A percentile compares a stretch with the other conserved stretches of the same genome.
Evolutionary conservation across 64 coral and sea anemone species (phyloP).

Genomic region (Platygyra sinensis): DNA sequence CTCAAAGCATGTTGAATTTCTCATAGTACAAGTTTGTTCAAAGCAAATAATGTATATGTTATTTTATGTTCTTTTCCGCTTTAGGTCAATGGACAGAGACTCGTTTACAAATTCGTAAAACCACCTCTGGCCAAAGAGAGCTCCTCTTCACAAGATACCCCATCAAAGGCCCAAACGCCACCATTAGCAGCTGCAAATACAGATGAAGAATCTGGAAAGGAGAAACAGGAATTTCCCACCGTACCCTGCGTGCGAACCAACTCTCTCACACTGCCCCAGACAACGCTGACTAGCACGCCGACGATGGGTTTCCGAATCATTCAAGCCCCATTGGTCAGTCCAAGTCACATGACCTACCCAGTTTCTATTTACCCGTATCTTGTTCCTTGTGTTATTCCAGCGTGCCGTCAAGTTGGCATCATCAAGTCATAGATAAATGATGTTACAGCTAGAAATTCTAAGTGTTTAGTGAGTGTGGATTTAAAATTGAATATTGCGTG

Average conservation of each 20-base stretch:
- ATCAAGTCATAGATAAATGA: conserved; percentile 24
- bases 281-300: conserved; percentile 9
- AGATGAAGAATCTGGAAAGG: neutral
- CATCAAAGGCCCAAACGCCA: neutral
- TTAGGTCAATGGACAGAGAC: conserved; percentile 88
- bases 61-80: neutral
- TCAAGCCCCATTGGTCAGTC: conserved; percentile 66
- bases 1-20: no score
- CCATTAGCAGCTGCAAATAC: neutral
- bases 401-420: conserved; percentile 15
- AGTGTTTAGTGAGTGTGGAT: neutral
- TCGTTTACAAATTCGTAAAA: conserved; percentile 81
- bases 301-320: conserved; percentile 66
- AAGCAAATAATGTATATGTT: no score
- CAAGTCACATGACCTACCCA: conserved; percentile 42
- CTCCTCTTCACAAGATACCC: neutral
- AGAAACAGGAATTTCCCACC: neutral
- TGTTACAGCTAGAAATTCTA: neutral
- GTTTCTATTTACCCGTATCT: conserved; percentile 54
- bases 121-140: conserved; percentile 39
- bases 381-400: conserved; percentile 22
- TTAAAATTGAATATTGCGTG: neutral
- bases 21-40: no score
- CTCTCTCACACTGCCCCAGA: neutral
- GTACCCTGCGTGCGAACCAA: conserved; percentile 15